Evolutionary conservation across 2,113 vertebrate genomes (phyloP), one percentile per base, ranked within the genome.

Genomic region (Monopterus albus): DNA sequence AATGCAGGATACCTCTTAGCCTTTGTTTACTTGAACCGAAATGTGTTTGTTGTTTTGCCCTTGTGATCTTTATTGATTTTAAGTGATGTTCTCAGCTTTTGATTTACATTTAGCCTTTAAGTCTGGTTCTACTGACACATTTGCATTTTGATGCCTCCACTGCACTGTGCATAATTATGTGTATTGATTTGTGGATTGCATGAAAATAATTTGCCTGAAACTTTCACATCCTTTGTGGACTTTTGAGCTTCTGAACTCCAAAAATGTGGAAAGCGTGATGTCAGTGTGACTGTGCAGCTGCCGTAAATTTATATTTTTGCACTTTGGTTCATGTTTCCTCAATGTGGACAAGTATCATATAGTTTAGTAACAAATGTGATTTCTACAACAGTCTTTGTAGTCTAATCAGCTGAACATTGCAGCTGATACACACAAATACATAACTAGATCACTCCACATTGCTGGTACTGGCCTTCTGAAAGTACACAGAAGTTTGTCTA

Each of bases 11-110:
- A 56, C 17, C 28, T 21, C 43, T 23, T 39, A 18, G 52, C 38
- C 21, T 17, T 11, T 59, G 17, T 35, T 51, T 53, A 28, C 29
- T 45, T 51, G 7, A 57, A 63, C 25, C 36, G 28, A 70, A 73
- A 72, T 45, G 9, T 52, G 61, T 58, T 55, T 75, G 36, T 62
- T 61, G 28, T 25, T 26, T 38, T 80, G 62, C 45, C 62, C 75
- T 67, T 72, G 38, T 75, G 72, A 74, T 80, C 52, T 58, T 10
- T 55, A 78, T 78, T 78, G 79, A 79, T 82, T 78, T 63, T 15
- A 36, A 49, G 40, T 40, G 18, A 55, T 61, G 47, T 28, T 59
- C 18, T 36, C 35, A 61, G 40, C 33, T 31, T 52, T 65, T 72
- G 53, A 77, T 68, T 79, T 53, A 18, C 43, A 75, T 85, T 76